phyloP scores from a whole-genome alignment of 2,888 invertebrate species.

The Griposia aprilina region DNA sequence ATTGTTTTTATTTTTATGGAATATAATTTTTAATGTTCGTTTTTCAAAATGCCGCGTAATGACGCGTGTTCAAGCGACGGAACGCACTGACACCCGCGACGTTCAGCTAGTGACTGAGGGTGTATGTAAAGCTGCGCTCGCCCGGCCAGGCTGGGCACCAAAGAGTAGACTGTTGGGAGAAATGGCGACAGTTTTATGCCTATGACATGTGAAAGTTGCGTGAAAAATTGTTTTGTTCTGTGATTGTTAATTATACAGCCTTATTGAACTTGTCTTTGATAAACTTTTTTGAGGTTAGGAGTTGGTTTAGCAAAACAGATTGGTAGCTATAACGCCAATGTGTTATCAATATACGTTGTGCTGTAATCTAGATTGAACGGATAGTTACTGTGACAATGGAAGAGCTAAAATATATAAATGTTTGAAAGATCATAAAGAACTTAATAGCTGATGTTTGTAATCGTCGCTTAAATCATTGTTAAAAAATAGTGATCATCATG shows the following conservation, averaged over 20 bases:
- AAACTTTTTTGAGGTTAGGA: neutral
- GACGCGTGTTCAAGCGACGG: conserved; percentile 58
- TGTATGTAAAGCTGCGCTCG: conserved; percentile 83
- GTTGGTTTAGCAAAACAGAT: neutral
- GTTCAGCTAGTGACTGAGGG: conserved; percentile 86
- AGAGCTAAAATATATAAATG: neutral
- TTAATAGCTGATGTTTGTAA: neutral
- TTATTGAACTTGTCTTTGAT: neutral
- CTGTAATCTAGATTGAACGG: neutral
- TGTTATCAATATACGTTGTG: neutral
- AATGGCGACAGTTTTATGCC: conserved; percentile 43
- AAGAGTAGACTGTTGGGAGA: conserved; percentile 74
- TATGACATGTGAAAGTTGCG: conserved; percentile 10
- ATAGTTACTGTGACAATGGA: too few relatives aligned
- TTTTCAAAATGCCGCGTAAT: conserved; percentile 77
- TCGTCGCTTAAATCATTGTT: neutral
- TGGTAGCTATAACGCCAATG: fast-evolving
- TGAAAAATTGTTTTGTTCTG: neutral
- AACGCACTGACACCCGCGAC: conserved; percentile 66
- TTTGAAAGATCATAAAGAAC: neutral
- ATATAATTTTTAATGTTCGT: conserved; percentile 71
- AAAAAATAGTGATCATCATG: too few relatives aligned
- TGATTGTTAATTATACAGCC: too few relatives aligned
- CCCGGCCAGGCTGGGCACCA: conserved; percentile 86
- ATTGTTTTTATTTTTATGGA: conserved; percentile 51